Conservation (phyloP, 2,797 vertebrate species). For the Euphonia xanthogaster region DNA sequence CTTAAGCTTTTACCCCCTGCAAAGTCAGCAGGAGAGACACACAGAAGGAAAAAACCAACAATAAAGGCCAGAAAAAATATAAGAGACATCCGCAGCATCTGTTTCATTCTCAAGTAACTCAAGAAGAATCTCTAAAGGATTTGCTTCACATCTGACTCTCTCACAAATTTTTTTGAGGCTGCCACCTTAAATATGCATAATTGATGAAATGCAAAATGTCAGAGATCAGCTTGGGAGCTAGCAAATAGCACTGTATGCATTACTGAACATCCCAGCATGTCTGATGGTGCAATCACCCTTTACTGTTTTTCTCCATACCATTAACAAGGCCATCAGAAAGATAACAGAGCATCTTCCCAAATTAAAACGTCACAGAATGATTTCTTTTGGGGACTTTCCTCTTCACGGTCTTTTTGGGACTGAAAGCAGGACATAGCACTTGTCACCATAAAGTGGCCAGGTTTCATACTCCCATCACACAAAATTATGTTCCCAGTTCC, state of each 20-base stretch:
- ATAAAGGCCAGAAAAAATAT: background rate
- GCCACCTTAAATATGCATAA: fast-evolving
- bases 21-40: background rate
- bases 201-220: background rate
- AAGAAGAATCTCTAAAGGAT: background rate
- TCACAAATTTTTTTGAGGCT: background rate
- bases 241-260: background rate
- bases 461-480: background rate
- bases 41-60: background rate
- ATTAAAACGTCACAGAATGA: background rate
- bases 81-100: background rate
- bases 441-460: background rate
- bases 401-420: background rate
- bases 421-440: background rate
- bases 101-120: background rate
- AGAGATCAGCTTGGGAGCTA: background rate
- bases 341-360: background rate
- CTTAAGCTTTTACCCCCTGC: background rate
- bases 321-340: background rate
- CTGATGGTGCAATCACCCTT: background rate
- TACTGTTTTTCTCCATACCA: background rate
- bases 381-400: background rate
- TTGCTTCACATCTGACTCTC: background rate
- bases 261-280: background rate
- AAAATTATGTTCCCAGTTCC: background rate